Evolutionary conservation across 2,797 vertebrate genomes (phyloP).

Genomic region (Danionella dracula): DNA sequence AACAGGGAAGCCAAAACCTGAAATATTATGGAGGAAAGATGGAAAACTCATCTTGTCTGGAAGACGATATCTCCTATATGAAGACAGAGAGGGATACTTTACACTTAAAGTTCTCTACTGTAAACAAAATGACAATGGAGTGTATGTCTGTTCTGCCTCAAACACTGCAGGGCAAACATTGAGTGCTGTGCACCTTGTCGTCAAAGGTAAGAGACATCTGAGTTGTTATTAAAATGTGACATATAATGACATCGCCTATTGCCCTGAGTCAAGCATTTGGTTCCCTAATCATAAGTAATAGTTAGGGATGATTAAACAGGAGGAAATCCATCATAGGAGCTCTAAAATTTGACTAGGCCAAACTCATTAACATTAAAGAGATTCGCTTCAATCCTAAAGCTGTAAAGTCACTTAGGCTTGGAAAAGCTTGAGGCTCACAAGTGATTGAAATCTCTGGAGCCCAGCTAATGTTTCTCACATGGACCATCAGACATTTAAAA

Average conservation of each 20-base stretch:
- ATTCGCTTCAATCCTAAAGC: slow-evolving; percentile 53
- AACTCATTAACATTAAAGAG: slow-evolving; percentile 47
- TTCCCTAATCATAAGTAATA: slow-evolving; percentile 31
- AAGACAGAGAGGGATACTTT: slow-evolving; percentile 95
- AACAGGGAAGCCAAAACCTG: slow-evolving; percentile 96
- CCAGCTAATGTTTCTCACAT: slow-evolving; percentile 61
- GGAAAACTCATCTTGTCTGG: slow-evolving; percentile 80
- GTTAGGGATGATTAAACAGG: slow-evolving; percentile 51
- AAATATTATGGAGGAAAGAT: slow-evolving; percentile 94
- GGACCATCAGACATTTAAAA: slow-evolving; percentile 49
- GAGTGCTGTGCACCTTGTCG: slow-evolving; percentile 87
- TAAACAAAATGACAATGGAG: slow-evolving; percentile 88
- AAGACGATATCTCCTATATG: slow-evolving; percentile 88
- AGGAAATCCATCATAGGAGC: slow-evolving; percentile 47
- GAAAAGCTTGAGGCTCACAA: slow-evolving; percentile 50
- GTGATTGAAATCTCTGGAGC: slow-evolving; percentile 53
- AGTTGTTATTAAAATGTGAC: not conserved
- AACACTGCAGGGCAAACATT: slow-evolving; percentile 93
- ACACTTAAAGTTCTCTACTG: slow-evolving; percentile 97
- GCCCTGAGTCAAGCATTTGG: slow-evolving; percentile 37
- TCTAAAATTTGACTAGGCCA: slow-evolving; percentile 47
- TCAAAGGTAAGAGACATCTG: slow-evolving; percentile 80
- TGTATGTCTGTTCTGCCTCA: slow-evolving; percentile 92
- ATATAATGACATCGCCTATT: no score
- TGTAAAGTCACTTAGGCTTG: slow-evolving; percentile 63